Percentiles rank a stretch among this genome's conserved stretches.
These are phyloP conservation scores for Lophius americanus DNA, from an alignment of 2,797 vertebrate species.

Conservation along the genomic window DNA sequence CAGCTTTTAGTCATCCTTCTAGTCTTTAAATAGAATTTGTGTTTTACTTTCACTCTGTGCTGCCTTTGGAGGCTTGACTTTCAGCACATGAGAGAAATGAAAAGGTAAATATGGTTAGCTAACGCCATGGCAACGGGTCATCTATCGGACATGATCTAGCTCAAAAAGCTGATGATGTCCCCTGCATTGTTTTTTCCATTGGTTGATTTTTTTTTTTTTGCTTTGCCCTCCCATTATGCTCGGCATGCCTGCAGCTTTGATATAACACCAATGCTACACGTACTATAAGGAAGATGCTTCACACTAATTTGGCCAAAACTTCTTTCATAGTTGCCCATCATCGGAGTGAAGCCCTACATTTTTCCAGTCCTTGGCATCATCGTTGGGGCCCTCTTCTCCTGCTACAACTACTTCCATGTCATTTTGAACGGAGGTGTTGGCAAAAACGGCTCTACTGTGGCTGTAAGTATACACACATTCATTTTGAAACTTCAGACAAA, in stretches of 20 bases:
- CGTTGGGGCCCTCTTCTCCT: conserved; percentile 89
- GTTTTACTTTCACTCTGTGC: conserved; percentile 87
- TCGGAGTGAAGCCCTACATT: conserved; percentile 86
- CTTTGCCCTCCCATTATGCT: conserved; percentile 73
- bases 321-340: conserved; percentile 85
- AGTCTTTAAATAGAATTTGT: conserved; percentile 78
- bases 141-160: conserved; percentile 73
- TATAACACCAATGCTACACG: conserved; percentile 9
- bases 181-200: conserved; percentile 42
- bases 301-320: conserved; percentile 12
- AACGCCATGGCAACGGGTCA: conserved; percentile 74
- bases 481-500: neutral
- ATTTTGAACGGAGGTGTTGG: conserved; percentile 95
- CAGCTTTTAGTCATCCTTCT: conserved; percentile 56
- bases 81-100: conserved; percentile 79
- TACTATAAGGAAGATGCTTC: neutral
- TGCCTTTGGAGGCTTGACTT: conserved; percentile 88
- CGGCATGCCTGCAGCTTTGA: conserved; percentile 72
- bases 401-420: conserved; percentile 93
- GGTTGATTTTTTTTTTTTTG: conserved; percentile 34
- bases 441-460: conserved; percentile 97
- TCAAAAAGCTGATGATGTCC: conserved; percentile 73
- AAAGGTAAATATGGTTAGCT: conserved; percentile 91
- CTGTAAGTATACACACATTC: conserved; percentile 83
- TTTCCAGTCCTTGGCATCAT: conserved; percentile 90